phyloP scores from a whole-genome alignment of 2,888 invertebrate species.

The Pomacea canaliculata region DNA sequence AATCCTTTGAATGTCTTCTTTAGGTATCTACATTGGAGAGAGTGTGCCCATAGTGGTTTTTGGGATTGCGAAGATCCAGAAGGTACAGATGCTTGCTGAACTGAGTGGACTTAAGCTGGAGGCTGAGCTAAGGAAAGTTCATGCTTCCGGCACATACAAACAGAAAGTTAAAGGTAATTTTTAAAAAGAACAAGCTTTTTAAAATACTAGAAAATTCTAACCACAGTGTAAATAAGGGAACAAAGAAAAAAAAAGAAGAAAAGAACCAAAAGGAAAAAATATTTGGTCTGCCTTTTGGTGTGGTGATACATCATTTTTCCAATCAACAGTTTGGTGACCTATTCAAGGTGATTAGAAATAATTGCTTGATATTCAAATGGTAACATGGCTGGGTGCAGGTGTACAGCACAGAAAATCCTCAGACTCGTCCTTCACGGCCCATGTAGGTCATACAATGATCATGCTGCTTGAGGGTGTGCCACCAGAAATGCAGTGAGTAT shows the following conservation, averaged over 20 bases:
- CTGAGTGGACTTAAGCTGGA: constrained; percentile 94
- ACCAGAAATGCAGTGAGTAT: constrained; percentile 86
- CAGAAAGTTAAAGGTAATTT: constrained; percentile 75
- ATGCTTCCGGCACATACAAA: constrained; percentile 91
- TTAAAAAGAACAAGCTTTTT: no score
- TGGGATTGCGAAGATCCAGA: constrained; percentile 85
- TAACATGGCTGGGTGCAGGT: constrained; percentile 39
- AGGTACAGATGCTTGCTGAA: constrained; percentile 78
- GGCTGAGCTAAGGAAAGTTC: constrained; percentile 91
- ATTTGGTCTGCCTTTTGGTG: no score
- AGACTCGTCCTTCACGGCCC: constrained; percentile 78
- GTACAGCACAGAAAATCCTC: constrained; percentile 64
- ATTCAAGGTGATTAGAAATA: no score
- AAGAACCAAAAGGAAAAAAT: no score
- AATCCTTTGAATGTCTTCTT: constrained; percentile 4
- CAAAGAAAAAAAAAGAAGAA: no score
- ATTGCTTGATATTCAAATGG: no score
- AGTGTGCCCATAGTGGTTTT: constrained; percentile 76
- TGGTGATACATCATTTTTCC: no score
- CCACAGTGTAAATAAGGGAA: no score
- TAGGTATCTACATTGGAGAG: constrained; percentile 68
- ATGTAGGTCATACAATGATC: constrained; percentile 92
- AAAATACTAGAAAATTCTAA: no score
- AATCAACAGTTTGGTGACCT: no score
- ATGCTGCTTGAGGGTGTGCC: constrained; percentile 90